Evolutionary conservation across 2,113 vertebrate genomes (phyloP).

Genomic region (Phyllostomus discolor): DNA sequence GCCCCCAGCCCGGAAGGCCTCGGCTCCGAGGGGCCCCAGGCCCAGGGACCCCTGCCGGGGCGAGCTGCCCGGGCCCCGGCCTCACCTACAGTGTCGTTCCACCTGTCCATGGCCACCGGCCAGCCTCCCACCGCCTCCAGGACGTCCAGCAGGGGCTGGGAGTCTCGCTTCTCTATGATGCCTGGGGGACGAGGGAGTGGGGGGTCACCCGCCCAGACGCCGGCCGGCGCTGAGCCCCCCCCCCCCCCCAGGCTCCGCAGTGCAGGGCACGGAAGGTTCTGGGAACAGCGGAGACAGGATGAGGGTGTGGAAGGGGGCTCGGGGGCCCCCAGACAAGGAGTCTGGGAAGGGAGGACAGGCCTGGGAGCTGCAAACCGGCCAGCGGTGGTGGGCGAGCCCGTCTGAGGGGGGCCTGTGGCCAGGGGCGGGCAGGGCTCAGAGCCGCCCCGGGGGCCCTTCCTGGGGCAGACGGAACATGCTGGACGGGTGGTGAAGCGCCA

Average conservation of each 20-base stretch:
- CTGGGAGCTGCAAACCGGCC: background rate
- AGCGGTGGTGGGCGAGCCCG: background rate
- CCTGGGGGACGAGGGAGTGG: constrained; percentile 71
- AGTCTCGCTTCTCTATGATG: constrained; percentile 92
- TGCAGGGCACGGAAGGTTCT: background rate
- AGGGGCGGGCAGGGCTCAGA: background rate
- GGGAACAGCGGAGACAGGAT: background rate
- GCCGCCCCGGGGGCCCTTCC: background rate
- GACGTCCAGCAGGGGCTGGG: constrained; percentile 88
- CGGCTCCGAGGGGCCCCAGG: rapidly evolving
- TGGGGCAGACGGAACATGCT: rapidly evolving
- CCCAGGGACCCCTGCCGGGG: rapidly evolving
- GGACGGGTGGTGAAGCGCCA: rapidly evolving
- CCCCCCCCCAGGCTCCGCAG: background rate
- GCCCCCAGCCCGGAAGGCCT: background rate
- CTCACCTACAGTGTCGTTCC: constrained; percentile 84
- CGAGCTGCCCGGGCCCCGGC: background rate
- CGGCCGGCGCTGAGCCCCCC: rapidly evolving
- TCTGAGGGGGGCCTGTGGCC: too few species aligned
- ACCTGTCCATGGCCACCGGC: constrained; percentile 91
- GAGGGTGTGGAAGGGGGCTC: rapidly evolving
- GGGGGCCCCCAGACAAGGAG: background rate
- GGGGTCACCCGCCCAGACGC: rapidly evolving
- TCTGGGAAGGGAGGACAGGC: background rate
- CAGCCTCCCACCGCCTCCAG: constrained; percentile 88